phyloP scores from a whole-genome alignment of 2,113 vertebrate species.

The Heterotis niloticus region DNA sequence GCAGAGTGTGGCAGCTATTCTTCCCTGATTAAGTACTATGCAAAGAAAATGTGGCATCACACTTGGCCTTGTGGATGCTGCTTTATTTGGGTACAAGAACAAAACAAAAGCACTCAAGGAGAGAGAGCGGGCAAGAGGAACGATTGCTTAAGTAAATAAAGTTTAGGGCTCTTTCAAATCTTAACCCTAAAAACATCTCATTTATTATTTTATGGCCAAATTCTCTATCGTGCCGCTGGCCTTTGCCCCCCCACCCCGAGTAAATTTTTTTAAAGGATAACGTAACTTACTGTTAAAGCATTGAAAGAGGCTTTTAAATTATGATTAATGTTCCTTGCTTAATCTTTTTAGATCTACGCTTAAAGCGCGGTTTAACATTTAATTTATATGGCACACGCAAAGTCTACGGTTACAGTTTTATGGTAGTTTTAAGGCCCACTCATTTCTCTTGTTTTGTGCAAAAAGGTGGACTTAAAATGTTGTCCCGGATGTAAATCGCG shows the following conservation, averaged over 20 bases:
- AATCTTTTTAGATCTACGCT: too few relatives aligned
- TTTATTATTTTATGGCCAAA: too few relatives aligned
- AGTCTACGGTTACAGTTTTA: constrained; percentile 25
- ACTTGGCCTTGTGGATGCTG: neutral
- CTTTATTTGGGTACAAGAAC: constrained; percentile 11
- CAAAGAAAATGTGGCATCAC: neutral
- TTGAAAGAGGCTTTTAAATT: neutral
- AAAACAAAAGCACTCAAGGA: neutral
- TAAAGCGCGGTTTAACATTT: neutral
- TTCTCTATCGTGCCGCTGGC: neutral
- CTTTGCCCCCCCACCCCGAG: too few relatives aligned
- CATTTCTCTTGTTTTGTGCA: neutral
- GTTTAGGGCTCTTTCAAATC: neutral
- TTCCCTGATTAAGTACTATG: constrained; percentile 18
- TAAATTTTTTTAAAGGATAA: neutral
- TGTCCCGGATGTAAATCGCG: constrained; percentile 3
- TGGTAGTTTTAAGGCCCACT: neutral
- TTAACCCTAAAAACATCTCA: too few relatives aligned
- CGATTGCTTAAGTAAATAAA: constrained; percentile 1
- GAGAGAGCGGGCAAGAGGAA: neutral
- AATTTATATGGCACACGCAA: constrained; percentile 34
- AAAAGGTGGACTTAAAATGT: constrained; percentile 15
- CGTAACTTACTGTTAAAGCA: constrained; percentile 36
- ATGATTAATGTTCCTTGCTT: neutral
- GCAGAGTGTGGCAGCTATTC: constrained; percentile 15